phyloP scores from a whole-genome alignment of 2,888 invertebrate genomes.

The Hydropsyche betteni region DNA sequence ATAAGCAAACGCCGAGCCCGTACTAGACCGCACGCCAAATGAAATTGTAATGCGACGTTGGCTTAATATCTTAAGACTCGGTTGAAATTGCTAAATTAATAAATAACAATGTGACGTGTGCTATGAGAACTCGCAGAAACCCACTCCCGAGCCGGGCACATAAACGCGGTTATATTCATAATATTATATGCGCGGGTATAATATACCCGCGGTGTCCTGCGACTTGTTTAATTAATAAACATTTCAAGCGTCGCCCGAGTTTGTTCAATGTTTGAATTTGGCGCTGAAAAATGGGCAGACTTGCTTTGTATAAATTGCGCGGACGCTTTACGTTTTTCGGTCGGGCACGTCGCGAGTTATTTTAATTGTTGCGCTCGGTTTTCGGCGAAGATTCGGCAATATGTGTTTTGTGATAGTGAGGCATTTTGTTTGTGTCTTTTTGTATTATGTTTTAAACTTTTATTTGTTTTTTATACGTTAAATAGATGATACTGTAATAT shows the following conservation, averaged over 20 bases:
- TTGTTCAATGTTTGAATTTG: not conserved
- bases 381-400: too few species aligned
- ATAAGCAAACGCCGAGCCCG: conserved; percentile 3
- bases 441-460: too few species aligned
- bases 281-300: too few species aligned
- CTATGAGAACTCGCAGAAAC: not conserved
- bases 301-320: too few species aligned
- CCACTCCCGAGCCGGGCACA: not conserved
- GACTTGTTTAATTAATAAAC: conserved; percentile 14
- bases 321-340: too few species aligned
- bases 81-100: conserved; percentile 45
- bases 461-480: too few species aligned
- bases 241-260: not conserved
- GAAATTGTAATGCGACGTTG: conserved; percentile 36
- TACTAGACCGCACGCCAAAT: conserved; percentile 35
- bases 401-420: too few species aligned
- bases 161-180: not conserved
- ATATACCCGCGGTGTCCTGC: not conserved
- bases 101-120: conserved; percentile 47
- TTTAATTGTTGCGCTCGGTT: too few species aligned
- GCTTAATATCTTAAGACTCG: conserved; percentile 37
- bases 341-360: too few species aligned
- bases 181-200: too few species aligned
- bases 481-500: too few species aligned
- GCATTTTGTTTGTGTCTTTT: too few species aligned